Conservation (phyloP, 2,888 invertebrate species). For the Boloria selene region DNA sequence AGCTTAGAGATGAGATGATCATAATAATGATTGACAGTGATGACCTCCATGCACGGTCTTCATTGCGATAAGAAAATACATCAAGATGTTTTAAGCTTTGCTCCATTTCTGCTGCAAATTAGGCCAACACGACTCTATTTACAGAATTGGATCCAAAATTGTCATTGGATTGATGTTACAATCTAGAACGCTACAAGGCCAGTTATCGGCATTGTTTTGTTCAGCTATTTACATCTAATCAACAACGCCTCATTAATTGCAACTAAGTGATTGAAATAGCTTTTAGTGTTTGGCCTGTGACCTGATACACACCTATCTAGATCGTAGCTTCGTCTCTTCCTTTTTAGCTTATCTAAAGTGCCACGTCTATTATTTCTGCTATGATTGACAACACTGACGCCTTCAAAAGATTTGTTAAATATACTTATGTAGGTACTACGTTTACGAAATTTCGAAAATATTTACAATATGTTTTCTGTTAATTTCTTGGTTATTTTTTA, state of each 20-base stretch:
- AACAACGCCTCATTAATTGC: slow-evolving; percentile 60
- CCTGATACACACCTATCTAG: slow-evolving; percentile 41
- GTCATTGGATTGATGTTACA: slow-evolving; percentile 59
- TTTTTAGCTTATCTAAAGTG: slow-evolving; percentile 42
- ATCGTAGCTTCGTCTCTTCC: slow-evolving; percentile 39
- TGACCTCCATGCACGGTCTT: slow-evolving; percentile 11
- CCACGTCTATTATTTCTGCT: slow-evolving; percentile 21
- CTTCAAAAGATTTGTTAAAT: slow-evolving; percentile 1
- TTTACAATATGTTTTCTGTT: background rate
- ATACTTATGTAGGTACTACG: background rate
- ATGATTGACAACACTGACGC: slow-evolving; percentile 14
- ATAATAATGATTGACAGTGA: slow-evolving; percentile 9
- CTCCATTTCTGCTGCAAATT: slow-evolving; percentile 53
- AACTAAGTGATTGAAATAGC: slow-evolving; percentile 59
- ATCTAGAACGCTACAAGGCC: slow-evolving; percentile 68
- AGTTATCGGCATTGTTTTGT: slow-evolving; percentile 57
- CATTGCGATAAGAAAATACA: slow-evolving; percentile 28
- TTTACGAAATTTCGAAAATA: no score
- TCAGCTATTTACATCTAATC: slow-evolving; percentile 55
- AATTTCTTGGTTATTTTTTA: background rate
- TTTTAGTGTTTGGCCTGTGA: slow-evolving; percentile 49
- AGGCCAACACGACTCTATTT: slow-evolving; percentile 54
- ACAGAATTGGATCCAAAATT: slow-evolving; percentile 54
- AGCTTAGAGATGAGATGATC: background rate
- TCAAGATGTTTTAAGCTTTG: slow-evolving; percentile 34